These are phyloP conservation scores for Lates calcarifer DNA, from an alignment of 2,113 vertebrate species.

Conservation along the genomic window DNA sequence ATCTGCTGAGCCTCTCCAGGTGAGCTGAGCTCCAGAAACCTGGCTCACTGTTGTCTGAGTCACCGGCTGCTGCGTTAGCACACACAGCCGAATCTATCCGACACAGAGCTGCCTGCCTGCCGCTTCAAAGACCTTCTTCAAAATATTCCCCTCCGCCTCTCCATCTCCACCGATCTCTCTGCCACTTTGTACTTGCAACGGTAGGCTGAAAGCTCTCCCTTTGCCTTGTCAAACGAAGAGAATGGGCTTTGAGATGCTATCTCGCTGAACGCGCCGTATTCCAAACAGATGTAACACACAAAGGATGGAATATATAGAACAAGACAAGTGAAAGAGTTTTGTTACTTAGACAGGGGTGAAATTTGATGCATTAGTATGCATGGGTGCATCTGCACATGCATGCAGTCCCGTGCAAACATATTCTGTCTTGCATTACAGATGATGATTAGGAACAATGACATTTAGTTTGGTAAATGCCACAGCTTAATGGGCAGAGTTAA, in stretches of 20 bases:
- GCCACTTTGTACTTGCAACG: slow-evolving; percentile 58
- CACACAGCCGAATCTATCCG: slow-evolving; percentile 48
- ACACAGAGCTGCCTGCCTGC: slow-evolving; percentile 49
- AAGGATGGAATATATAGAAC: slow-evolving; percentile 44
- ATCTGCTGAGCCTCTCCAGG: slow-evolving; percentile 71
- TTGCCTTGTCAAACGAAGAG: slow-evolving; percentile 41
- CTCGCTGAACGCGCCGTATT: slow-evolving; percentile 20
- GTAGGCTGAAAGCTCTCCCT: slow-evolving; percentile 56
- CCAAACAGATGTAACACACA: slow-evolving; percentile 47
- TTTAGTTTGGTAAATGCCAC: slow-evolving; percentile 77
- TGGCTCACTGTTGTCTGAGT: slow-evolving; percentile 60
- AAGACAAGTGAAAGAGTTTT: slow-evolving; percentile 35
- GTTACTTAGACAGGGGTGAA: neutral
- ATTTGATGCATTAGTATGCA: slow-evolving; percentile 38
- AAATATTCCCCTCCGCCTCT: slow-evolving; percentile 56
- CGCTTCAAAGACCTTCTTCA: slow-evolving; percentile 73
- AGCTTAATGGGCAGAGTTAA: slow-evolving; percentile 69
- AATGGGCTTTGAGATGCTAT: slow-evolving; percentile 52
- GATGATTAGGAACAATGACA: slow-evolving; percentile 78
- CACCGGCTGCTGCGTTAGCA: slow-evolving; percentile 64
- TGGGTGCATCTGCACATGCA: neutral
- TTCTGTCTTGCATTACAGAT: slow-evolving; percentile 35
- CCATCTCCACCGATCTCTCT: slow-evolving; percentile 49
- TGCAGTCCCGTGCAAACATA: slow-evolving; percentile 17
- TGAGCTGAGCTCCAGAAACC: slow-evolving; percentile 64